Evolutionary conservation across 2,797 vertebrate species (phyloP).

Genomic region (Tokudaia tokunoshimensis): DNA sequence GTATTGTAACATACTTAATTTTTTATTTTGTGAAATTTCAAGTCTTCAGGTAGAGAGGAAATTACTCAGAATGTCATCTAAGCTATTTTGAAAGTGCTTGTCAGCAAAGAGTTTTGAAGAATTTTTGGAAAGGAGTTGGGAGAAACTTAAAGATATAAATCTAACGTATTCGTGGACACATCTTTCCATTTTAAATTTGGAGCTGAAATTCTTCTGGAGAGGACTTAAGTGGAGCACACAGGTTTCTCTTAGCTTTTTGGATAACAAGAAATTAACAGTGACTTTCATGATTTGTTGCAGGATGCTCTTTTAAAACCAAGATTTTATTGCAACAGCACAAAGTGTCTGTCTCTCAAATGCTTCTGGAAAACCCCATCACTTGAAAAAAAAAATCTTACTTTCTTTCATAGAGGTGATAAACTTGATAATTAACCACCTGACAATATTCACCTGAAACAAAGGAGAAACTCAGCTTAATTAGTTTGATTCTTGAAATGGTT

Average conservation of each 20-base stretch:
- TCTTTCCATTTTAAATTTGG: slow-evolving; percentile 5
- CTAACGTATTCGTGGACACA: slow-evolving; percentile 60
- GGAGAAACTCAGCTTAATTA: slow-evolving; percentile 37
- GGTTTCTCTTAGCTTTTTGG: slow-evolving; percentile 34
- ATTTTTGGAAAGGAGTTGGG: slow-evolving; percentile 62
- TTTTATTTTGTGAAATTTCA: slow-evolving; percentile 83
- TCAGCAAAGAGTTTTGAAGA: slow-evolving; percentile 69
- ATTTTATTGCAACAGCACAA: background rate
- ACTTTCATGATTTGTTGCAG: background rate
- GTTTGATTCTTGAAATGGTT: background rate
- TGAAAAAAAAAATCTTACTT: slow-evolving; percentile 22
- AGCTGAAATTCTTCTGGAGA: slow-evolving; percentile 56
- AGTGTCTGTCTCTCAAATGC: slow-evolving; percentile 2
- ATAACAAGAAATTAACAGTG: slow-evolving; percentile 56
- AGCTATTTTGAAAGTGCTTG: slow-evolving; percentile 64
- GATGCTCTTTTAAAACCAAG: slow-evolving; percentile 5
- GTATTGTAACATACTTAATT: slow-evolving; percentile 81
- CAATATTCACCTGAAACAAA: background rate
- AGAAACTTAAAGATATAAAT: slow-evolving; percentile 53
- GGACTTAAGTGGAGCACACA: slow-evolving; percentile 2
- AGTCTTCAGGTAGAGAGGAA: slow-evolving; percentile 72
- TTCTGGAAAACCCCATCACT: background rate
- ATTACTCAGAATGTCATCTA: slow-evolving; percentile 68
- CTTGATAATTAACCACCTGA: background rate
- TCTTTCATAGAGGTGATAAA: background rate